Evolutionary conservation across 2,113 vertebrate genomes (phyloP).

Genomic region (Leptodactylus fuscus): DNA sequence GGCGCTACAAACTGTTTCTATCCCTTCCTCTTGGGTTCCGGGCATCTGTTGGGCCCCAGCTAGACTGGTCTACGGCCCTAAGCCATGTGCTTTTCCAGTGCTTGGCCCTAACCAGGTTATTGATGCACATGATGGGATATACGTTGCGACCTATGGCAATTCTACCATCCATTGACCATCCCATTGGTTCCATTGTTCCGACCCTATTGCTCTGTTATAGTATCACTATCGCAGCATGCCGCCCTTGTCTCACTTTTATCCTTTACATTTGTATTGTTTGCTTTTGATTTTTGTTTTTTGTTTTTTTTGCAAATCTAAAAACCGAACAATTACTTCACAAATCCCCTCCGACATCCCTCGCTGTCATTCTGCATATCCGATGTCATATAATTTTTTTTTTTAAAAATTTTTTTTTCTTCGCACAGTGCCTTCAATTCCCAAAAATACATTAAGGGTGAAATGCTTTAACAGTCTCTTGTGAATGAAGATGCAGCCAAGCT

Average conservation of each 20-base stretch:
- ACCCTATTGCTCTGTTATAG: too few relatives aligned
- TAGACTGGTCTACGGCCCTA: too few relatives aligned
- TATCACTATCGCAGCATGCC: too few relatives aligned
- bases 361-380: conserved; percentile 38
- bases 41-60: too few relatives aligned
- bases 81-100: too few relatives aligned
- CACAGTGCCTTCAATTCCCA: conserved; percentile 29
- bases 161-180: too few relatives aligned
- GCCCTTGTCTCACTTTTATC: not conserved
- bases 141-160: too few relatives aligned
- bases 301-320: not conserved
- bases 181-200: too few relatives aligned
- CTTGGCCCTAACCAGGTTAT: too few relatives aligned
- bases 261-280: not conserved
- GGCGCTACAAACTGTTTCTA: too few relatives aligned
- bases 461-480: conserved; percentile 58
- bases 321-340: conserved; percentile 7
- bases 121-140: too few relatives aligned
- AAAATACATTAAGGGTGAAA: conserved; percentile 58
- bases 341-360: not conserved
- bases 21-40: too few relatives aligned
- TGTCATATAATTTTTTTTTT: conserved; percentile 31
- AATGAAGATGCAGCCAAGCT: conserved; percentile 60
- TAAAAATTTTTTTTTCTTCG: not conserved
- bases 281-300: not conserved